Evolutionary conservation across 2,113 vertebrate genomes (phyloP).

Genomic region (Coptodon bakossiorum): DNA sequence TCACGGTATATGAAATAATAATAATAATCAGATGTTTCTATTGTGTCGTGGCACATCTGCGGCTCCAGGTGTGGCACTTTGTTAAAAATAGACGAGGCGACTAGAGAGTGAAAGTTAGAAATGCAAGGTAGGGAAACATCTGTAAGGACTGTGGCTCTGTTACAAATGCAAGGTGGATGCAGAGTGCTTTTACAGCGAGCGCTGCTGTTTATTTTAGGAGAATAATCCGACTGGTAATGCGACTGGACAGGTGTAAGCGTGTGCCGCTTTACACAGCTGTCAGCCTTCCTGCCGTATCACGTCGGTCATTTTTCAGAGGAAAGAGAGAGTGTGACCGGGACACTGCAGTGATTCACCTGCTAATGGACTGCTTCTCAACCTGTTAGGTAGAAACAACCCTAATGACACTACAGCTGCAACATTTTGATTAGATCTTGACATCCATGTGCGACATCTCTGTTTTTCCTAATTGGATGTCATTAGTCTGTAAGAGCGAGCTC

Average conservation of each 20-base stretch:
- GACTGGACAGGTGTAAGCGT: conserved; percentile 56
- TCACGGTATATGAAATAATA: background rate
- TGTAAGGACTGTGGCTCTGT: background rate
- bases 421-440: background rate
- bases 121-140: background rate
- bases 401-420: background rate
- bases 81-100: conserved; percentile 17
- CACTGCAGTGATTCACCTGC: background rate
- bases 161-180: background rate
- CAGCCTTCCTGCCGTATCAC: conserved; percentile 39
- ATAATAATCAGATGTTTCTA: background rate
- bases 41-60: background rate
- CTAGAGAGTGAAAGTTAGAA: background rate
- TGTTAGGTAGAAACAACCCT: background rate
- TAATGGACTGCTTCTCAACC: background rate
- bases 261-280: conserved; percentile 57
- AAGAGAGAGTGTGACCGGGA: conserved; percentile 8
- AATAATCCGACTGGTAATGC: conserved; percentile 48
- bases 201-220: conserved; percentile 18
- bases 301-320: conserved; percentile 35
- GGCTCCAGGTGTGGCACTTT: background rate
- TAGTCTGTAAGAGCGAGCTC: background rate
- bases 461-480: background rate
- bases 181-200: background rate
- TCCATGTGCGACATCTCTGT: background rate